phyloP scores from a whole-genome alignment of 1,140 invertebrate species.

The Trichonephila clavipes region DNA sequence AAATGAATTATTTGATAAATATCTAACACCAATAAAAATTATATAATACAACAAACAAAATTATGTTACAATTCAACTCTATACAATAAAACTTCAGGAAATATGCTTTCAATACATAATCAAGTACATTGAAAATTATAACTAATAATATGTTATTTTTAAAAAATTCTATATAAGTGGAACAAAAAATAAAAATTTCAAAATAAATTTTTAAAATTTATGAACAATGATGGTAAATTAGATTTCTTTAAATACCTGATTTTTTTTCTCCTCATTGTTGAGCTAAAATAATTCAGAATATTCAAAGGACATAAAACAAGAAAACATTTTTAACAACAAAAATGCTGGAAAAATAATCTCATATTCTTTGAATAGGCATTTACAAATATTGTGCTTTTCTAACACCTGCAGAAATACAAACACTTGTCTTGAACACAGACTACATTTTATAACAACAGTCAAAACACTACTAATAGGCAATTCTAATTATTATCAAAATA shows the following conservation, averaged over 20 bases:
- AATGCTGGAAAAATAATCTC: conserved; percentile 9
- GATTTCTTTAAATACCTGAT: not conserved
- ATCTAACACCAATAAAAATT: too few species aligned
- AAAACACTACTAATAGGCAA: not conserved
- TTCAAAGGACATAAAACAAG: not conserved
- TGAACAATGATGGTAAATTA: not conserved
- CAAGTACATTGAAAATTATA: too few species aligned
- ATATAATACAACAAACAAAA: too few species aligned
- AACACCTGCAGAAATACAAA: not conserved
- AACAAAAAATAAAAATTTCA: not conserved
- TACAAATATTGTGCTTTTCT: conserved; percentile 19
- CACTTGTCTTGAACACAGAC: not conserved
- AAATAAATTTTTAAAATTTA: not conserved
- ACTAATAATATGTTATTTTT: too few species aligned
- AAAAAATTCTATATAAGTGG: not conserved
- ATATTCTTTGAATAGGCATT: not conserved
- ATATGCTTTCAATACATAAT: too few species aligned
- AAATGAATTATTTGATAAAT: too few species aligned
- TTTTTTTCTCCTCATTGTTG: not conserved
- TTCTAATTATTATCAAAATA: conserved; percentile 85
- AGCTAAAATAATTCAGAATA: not conserved
- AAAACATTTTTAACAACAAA: not conserved
- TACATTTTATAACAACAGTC: not conserved
- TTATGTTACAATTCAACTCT: too few species aligned
- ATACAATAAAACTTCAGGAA: too few species aligned